Base-by-base conservation (phyloP, 1,140 invertebrate genomes). In the Littorina saxatilis region DNA sequence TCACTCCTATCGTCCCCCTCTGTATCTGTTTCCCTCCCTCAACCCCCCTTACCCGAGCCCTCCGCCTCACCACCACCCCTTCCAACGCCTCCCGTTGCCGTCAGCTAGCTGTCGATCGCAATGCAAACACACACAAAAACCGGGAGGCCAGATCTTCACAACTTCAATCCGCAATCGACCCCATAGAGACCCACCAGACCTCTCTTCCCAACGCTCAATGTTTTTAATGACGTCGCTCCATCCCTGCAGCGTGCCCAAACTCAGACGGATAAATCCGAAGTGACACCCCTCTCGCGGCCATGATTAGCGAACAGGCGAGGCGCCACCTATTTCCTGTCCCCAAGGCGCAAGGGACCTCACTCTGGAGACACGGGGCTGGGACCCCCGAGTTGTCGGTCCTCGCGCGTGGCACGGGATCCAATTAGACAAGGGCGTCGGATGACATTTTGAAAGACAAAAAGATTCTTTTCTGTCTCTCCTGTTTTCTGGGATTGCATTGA, bases 291-390 rank as follows among this genome's bases (percentile, higher is more conserved):
- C 70, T n/a, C 70, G 70, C 70, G 70, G 70, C 40, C 70, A 73
- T 73, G 70, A 73, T 73, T 73, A 73, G 70, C 43, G 27, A 13
- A 43, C 68, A 13, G 68, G 68, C 68, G 37, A 72, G 29, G 70
- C 70, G 70, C 70, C 70, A 73, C 40, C 70, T 73, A 73, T 32
- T 50, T 73, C 70, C 70, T 47, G 70, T 73, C 27, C 70, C 32
- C 27, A 5, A 43, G 70, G 43, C 40, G 20, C 40, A 50, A 11
- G 70, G 70, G 70, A 50, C 13, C 20, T 47, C 5, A 50, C 40
- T 20, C 70, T 32, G 39, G n/a, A 23, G 40, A 29, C 20, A 29
- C 15, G 13, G 32, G 15, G n/a, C 35, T 39, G 66, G 66, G 66
- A 68, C 61, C 27, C 61, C 29, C 2, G 61, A 63, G 61, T 27